Base-by-base conservation (phyloP, 1,140 invertebrate genomes). In the Coelopa frigida region DNA sequence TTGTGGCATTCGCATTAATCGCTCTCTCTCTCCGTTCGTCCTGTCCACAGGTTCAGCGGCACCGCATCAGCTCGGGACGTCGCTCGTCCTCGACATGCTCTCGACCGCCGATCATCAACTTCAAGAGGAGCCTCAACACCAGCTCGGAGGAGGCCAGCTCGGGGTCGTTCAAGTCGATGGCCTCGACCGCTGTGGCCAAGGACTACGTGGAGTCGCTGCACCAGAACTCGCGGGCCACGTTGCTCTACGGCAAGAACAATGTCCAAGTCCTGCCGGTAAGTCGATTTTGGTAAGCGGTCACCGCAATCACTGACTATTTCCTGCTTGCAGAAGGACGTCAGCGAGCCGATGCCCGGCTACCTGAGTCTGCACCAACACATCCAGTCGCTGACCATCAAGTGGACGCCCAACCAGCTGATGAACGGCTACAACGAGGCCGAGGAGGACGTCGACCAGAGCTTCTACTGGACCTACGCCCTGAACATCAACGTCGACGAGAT, bases 211-310 rank as follows among this genome's bases (percentile, higher is more conserved):
- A 94, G 66, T 93, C 89, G 22, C 73, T 97, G 44, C 93, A 97
- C 71, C 94, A 97, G 66, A 97, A 95, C 66, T 85, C 82, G 31
- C 80, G 85, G 57, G 85, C 87, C 1, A 87, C 88, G 1, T 73
- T 96, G n/a, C 75, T 97, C 1, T 97, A 94, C 70, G 93, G 93
- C n/a, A 97, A 97, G 72, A 97, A 97, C 70, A 96, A 96, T 70
- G 92, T 96, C 4, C 68, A 83, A 21, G 88, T 95, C 4, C 80
- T 89, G 57, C 85, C 89, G 50, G 81, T 83, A 65, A 77, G 77
- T 67, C 12, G 6, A 14, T 5, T 26, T 24, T 1, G 23, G 18
- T 14, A 12, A 31, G 17, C 1, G 17, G 11, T n/a, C 15, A 36
- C 11, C 29, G 0, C n/a, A 40, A 29, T 46, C 4, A 2, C 11